phyloP scores from a whole-genome alignment of 2,888 invertebrate genomes.

The Allophyes oxyacanthae region DNA sequence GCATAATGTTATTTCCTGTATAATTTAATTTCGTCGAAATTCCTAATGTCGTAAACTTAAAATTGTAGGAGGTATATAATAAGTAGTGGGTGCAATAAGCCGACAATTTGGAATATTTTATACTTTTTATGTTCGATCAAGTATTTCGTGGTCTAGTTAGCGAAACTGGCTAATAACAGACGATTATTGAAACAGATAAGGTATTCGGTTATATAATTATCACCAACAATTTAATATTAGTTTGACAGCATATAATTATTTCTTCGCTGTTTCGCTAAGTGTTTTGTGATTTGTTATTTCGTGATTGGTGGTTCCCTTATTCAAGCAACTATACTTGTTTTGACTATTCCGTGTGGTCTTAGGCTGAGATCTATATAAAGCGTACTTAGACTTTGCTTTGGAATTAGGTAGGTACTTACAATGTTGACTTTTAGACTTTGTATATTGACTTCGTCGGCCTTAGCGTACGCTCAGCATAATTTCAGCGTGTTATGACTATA shows the following conservation, averaged over 20 bases:
- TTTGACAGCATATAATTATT: conserved; percentile 32
- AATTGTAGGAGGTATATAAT: no score
- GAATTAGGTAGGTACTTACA: no score
- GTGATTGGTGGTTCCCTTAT: conserved; percentile 40
- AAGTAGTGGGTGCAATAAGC: conserved; percentile 6
- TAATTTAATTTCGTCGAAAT: no score
- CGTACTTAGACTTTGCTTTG: no score
- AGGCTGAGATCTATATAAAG: no score
- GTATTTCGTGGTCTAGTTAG: conserved; percentile 54
- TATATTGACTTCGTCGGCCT: no score
- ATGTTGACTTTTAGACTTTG: no score
- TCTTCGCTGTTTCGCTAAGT: conserved; percentile 32
- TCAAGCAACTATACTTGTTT: neutral
- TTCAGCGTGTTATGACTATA: no score
- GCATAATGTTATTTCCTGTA: no score
- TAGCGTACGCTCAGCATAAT: no score
- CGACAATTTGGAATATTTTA: conserved; percentile 28
- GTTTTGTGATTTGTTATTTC: conserved; percentile 28
- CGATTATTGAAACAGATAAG: conserved; percentile 52
- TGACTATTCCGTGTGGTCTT: no score
- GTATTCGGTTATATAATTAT: conserved; percentile 27
- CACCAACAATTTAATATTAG: conserved; percentile 39
- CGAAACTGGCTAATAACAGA: conserved; percentile 54
- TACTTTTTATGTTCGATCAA: conserved; percentile 28
- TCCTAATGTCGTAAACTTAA: no score